A percentile compares a stretch with the other conserved stretches of the same genome.
Conservation (phyloP, 2,888 invertebrate species). For the Cecidostiba fungosa region DNA sequence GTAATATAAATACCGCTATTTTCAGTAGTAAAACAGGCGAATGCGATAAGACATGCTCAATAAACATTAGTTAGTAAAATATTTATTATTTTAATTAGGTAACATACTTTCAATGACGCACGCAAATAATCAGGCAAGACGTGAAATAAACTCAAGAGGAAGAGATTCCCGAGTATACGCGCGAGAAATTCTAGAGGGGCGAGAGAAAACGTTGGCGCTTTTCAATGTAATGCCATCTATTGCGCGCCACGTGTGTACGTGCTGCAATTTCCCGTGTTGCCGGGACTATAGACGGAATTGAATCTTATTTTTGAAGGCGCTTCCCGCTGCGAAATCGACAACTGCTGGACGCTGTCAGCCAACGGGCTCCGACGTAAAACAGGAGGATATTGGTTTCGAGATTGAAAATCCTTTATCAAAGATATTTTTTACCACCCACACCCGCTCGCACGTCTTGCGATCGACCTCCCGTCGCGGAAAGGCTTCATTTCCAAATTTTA, state of each 20-base stretch:
- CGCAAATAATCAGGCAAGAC: not conserved
- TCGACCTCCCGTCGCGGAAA: not conserved
- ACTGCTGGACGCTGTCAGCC: slow-evolving; percentile 58
- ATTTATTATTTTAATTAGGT: not conserved
- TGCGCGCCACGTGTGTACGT: slow-evolving; percentile 46
- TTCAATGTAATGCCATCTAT: slow-evolving; percentile 53
- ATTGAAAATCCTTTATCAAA: slow-evolving; percentile 64
- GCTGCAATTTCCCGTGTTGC: slow-evolving; percentile 61
- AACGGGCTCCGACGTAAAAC: slow-evolving; percentile 58
- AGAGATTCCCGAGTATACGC: not conserved
- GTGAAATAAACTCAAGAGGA: not conserved
- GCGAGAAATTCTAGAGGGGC: not conserved
- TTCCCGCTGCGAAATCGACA: slow-evolving; percentile 59
- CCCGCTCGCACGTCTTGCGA: not conserved
- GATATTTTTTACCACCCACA: slow-evolving; percentile 36
- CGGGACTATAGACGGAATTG: slow-evolving; percentile 54
- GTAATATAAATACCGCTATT: too few relatives aligned
- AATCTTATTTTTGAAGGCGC: slow-evolving; percentile 64
- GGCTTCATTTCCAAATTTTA: slow-evolving; percentile 51
- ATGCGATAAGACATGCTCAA: not conserved
- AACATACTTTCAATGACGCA: not conserved
- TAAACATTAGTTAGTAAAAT: too few relatives aligned
- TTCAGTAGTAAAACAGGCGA: too few relatives aligned
- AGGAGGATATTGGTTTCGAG: slow-evolving; percentile 62
- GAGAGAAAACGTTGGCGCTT: slow-evolving; percentile 31